Evolutionary conservation across 2,113 vertebrate species (phyloP), one percentile per base, ranked within the genome.

Genomic region (Chrysemys picta): DNA sequence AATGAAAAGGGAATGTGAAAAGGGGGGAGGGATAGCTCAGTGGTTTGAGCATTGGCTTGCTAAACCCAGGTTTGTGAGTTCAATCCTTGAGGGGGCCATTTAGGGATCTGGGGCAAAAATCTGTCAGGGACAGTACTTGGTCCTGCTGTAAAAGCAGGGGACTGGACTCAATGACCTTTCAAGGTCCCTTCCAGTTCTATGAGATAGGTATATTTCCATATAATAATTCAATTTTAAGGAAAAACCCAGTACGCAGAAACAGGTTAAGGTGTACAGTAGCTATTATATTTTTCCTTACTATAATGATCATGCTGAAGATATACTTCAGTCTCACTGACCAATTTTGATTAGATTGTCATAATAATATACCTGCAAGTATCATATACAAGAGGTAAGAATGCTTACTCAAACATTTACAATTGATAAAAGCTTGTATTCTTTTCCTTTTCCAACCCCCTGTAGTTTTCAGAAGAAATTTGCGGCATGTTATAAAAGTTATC

Each of bases 401-500:
- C 84, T 91, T 96, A 76, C 84, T 91, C 93, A 88, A 89, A 96
- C 1, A 56, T 94, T 97, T 95, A 90, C 17, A 84, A 62, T 83
- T 88, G 35, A 91, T 92, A 91, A 90, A 86, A 84, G 29, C 11
- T 59, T 96, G 93, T 80, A 91, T 79, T 88, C 21, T 90, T 97
- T 94, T 87, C 53, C 75, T 85, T 94, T 96, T 88, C 85, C 50
- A 85, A 84, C 47, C 96, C 29, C 76, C 96, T 96, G 69, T 11
- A 45, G 47, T 89, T 98, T 96, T 86, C 54, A 89, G 5, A 88
- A 95, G 89, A 89, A 95, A 93, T 86, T 93, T 95, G 93, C 93
- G 57, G 65, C 84, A 27, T 92, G 89, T 96, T 97, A 80, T 84
- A 25, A 82, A 96, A 97, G 83, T 94, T 95, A 75, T 27, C 29